Evolutionary conservation across 2,113 vertebrate species (phyloP).

Genomic region (Oryzias celebensis): DNA sequence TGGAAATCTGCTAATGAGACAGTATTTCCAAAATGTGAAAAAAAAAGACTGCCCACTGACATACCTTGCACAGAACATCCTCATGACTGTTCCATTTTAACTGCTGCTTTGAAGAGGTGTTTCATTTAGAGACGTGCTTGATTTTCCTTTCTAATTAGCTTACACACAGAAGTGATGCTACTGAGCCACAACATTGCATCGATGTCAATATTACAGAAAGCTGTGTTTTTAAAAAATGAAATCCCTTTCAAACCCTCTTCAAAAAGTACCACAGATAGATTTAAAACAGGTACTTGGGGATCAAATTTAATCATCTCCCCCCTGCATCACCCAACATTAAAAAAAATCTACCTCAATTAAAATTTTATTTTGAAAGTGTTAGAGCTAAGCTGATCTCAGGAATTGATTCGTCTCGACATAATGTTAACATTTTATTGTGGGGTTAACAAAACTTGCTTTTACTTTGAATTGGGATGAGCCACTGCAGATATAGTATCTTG

Average conservation of each 20-base stretch:
- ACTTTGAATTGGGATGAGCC: too few species aligned
- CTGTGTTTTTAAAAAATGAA: conserved; percentile 10
- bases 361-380: too few species aligned
- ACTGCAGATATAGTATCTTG: too few species aligned
- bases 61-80: conserved; percentile 4
- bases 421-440: too few species aligned
- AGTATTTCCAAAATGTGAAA: conserved; percentile 3
- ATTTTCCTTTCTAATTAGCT: conserved; percentile 35
- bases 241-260: conserved; percentile 1
- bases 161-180: conserved; percentile 5
- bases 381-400: too few species aligned
- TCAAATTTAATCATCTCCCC: too few species aligned
- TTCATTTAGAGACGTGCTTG: conserved; percentile 18
- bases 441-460: too few species aligned
- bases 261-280: not conserved
- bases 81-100: conserved; percentile 6
- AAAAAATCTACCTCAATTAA: too few species aligned
- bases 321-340: too few species aligned
- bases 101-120: conserved; percentile 9
- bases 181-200: not conserved
- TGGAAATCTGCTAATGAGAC: conserved; percentile 33
- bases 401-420: too few species aligned
- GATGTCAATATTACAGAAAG: conserved; percentile 13
- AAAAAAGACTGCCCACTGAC: conserved; percentile 1
- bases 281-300: conserved; percentile 1